Base-by-base conservation (phyloP, 2,888 invertebrate species). In the Auanema sp. region DNA sequence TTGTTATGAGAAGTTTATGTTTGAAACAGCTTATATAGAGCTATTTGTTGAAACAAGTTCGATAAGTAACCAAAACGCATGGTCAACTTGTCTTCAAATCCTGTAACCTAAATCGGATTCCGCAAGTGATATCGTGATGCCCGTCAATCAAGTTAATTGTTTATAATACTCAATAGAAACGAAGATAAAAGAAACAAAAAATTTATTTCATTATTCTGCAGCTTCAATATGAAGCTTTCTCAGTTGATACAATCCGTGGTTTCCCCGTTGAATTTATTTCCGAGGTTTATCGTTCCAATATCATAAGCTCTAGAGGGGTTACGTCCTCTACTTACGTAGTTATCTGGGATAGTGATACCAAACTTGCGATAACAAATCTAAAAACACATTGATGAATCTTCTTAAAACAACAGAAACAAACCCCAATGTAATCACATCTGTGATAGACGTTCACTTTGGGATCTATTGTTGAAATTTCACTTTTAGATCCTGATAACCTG, bases 321-420 rank as follows among this genome's bases (percentile, higher is more conserved):
- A 8, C 50, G n/a, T 18, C 71, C 79, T 18, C 58, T 62, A n/a
- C 62, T 67, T 54, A 79, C 67, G 55, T 67, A 79, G 50, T 66
- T 64, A 52, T 73, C 73, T 8, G 79, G 79, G 23, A 79, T 73
- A 47, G 67, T 67, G 60, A 79, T 77, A 11, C 71, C 69, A 60
- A 80, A 51, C 60, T 79, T 79, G 51, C 73, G 70, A 57, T 75
- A 70, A 65, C 80, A 79, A 3, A 68, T 64, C 51, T 64, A 43
- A 33, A 33, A 3, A 33, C 33, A 5, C 33, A 33, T 33, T 8
- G 33, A 33, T 33, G 3, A n/a, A n/a, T n/a, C n/a, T n/a, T n/a
- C n/a, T n/a, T n/a, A n/a, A n/a, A 8, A 5, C 18, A 16, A 16
- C 3, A 1, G 16, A 16, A 50, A 50, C 52, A 12, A 41, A 55